phyloP scores from a whole-genome alignment of 1,140 invertebrate species.

The Aradophagus sp. region DNA sequence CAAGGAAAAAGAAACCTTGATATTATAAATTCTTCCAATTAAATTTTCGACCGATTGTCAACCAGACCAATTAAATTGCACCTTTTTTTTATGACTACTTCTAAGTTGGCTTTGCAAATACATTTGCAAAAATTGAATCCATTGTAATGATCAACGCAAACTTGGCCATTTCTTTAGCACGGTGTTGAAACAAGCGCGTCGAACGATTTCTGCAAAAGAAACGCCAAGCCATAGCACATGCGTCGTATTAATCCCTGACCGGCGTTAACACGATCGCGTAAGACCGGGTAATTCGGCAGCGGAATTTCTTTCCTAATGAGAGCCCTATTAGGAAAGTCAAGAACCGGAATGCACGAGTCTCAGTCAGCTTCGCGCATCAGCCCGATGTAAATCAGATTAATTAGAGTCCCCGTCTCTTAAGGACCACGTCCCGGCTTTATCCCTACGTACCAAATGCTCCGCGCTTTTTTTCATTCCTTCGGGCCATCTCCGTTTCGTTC shows the following conservation, averaged over 20 bases:
- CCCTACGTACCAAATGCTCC: conserved; percentile 54
- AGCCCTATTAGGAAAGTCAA: conserved; percentile 61
- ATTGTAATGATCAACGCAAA: too few species aligned
- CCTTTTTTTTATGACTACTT: too few species aligned
- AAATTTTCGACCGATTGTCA: too few species aligned
- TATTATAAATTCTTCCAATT: too few species aligned
- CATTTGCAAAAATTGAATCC: too few species aligned
- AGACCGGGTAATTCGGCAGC: conserved; percentile 59
- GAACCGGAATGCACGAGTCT: conserved; percentile 53
- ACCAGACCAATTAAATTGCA: too few species aligned
- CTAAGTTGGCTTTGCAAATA: too few species aligned
- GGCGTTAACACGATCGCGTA: conserved; percentile 57
- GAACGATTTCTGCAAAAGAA: too few species aligned
- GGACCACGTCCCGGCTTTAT: conserved; percentile 55
- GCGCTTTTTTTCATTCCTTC: conserved; percentile 29
- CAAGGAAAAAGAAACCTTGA: too few species aligned
- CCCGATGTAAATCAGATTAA: conserved; percentile 62
- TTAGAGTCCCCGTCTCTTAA: conserved; percentile 52
- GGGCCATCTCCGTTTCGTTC: not conserved
- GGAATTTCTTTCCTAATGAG: conserved; percentile 61
- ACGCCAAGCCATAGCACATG: too few species aligned
- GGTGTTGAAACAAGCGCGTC: too few species aligned
- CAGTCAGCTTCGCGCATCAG: conserved; percentile 53
- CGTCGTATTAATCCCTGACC: conserved; percentile 59
- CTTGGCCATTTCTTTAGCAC: too few species aligned